A percentile compares a stretch with the other conserved stretches of the same genome.
Evolutionary conservation across 2,797 vertebrate species (phyloP).

Genomic region (Atherinosoma microstoma): DNA sequence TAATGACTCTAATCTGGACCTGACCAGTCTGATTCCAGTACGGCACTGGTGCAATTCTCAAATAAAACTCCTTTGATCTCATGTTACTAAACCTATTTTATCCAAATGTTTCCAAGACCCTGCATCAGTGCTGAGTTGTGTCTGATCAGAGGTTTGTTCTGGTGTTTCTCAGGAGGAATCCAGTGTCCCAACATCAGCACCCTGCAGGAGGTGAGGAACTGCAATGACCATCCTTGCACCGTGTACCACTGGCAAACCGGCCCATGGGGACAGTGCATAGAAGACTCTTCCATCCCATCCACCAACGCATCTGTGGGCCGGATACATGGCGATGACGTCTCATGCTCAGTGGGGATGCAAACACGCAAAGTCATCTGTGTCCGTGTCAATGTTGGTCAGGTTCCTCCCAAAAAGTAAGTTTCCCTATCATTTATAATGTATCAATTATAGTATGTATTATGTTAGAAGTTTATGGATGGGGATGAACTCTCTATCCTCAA

Average conservation of each 20-base stretch:
- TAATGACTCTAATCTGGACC: too few relatives aligned
- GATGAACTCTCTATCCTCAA: neutral
- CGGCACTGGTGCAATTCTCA: too few relatives aligned
- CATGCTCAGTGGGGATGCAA: constrained; percentile 94
- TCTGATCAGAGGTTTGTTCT: neutral
- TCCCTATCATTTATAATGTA: neutral
- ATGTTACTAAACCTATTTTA: neutral
- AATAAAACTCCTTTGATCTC: neutral
- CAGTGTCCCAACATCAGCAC: constrained; percentile 92
- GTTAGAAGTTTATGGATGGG: too few relatives aligned
- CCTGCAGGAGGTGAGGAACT: constrained; percentile 91
- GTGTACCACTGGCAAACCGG: constrained; percentile 98
- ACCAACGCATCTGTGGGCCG: constrained; percentile 86
- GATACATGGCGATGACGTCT: constrained; percentile 80
- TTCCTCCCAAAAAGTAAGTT: constrained; percentile 96
- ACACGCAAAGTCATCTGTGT: constrained; percentile 98
- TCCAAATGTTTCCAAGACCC: neutral
- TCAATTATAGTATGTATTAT: too few relatives aligned
- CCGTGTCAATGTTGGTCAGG: constrained; percentile 97
- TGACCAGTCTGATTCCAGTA: too few relatives aligned
- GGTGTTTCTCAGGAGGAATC: constrained; percentile 82
- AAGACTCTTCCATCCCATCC: constrained; percentile 90
- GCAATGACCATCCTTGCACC: constrained; percentile 96
- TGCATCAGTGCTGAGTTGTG: neutral
- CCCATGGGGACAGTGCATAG: constrained; percentile 93